These are phyloP conservation scores for Alauda arvensis DNA, from an alignment of 2,797 vertebrate species.

Conservation along the genomic window DNA sequence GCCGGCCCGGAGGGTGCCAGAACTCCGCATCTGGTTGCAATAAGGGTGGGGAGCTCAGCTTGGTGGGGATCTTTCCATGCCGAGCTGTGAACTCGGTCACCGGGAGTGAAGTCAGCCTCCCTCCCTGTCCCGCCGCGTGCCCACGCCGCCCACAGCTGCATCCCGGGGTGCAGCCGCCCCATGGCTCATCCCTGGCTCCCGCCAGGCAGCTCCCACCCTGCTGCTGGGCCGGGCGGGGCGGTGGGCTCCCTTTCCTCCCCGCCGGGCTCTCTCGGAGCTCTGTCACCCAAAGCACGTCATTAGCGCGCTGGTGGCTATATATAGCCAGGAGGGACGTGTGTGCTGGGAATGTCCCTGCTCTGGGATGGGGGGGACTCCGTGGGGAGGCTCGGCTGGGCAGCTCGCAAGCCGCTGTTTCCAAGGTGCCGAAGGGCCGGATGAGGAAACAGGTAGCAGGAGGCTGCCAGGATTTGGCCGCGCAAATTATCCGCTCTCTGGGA, in stretches of 20 bases:
- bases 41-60: slow-evolving; percentile 18
- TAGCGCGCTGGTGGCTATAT: background rate
- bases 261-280: background rate
- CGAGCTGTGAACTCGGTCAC: background rate
- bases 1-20: background rate
- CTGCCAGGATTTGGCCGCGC: fast-evolving
- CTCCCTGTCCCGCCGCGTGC: background rate
- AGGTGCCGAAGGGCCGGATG: background rate
- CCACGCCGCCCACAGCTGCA: background rate
- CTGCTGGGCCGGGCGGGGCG: background rate
- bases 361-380: fast-evolving
- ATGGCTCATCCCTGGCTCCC: background rate
- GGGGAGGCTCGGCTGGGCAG: background rate
- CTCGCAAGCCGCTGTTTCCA: background rate
- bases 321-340: background rate
- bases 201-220: background rate
- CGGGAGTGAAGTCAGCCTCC: slow-evolving; percentile 33
- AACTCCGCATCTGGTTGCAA: slow-evolving; percentile 3
- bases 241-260: background rate
- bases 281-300: background rate
- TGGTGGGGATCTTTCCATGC: slow-evolving; percentile 17
- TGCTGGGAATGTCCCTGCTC: background rate
- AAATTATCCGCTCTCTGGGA: background rate
- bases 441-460: background rate
- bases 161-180: background rate